Evolutionary conservation across 1,140 invertebrate genomes (phyloP).

Genomic region (Dendrolimus kikuchii): DNA sequence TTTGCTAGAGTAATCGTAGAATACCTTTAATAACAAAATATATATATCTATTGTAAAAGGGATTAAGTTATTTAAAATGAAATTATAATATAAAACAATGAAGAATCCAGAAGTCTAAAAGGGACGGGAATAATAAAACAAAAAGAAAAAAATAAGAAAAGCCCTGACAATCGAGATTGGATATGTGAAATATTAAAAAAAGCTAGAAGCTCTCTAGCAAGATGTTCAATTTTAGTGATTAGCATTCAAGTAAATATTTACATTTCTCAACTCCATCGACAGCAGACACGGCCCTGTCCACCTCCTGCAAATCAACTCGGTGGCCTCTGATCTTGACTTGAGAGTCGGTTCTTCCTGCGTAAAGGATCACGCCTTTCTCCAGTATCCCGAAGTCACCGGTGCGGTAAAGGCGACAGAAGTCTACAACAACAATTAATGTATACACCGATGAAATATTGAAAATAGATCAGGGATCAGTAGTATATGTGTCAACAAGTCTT

Average conservation of each 20-base stretch:
- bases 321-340: conserved; percentile 92
- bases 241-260: conserved; percentile 19
- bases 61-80: no score
- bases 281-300: conserved; percentile 79
- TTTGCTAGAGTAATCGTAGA: no score
- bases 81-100: no score
- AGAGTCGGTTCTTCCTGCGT: conserved; percentile 88
- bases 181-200: no score
- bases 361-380: conserved; percentile 80
- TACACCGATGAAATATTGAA: not conserved
- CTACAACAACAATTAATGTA: conserved; percentile 40
- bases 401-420: conserved; percentile 79
- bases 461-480: not conserved
- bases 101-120: no score
- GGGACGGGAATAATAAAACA: not conserved
- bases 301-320: conserved; percentile 86
- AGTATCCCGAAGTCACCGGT: conserved; percentile 89
- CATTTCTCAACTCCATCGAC: conserved; percentile 75
- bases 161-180: not conserved
- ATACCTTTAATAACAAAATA: no score
- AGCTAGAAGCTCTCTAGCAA: no score
- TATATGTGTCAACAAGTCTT: no score
- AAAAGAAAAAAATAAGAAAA: conserved; percentile 5
- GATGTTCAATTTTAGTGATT: no score
- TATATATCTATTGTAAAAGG: no score